Base-by-base conservation (phyloP, 92 coral and sea anemone species). In the Parazoanthus swiftii region DNA sequence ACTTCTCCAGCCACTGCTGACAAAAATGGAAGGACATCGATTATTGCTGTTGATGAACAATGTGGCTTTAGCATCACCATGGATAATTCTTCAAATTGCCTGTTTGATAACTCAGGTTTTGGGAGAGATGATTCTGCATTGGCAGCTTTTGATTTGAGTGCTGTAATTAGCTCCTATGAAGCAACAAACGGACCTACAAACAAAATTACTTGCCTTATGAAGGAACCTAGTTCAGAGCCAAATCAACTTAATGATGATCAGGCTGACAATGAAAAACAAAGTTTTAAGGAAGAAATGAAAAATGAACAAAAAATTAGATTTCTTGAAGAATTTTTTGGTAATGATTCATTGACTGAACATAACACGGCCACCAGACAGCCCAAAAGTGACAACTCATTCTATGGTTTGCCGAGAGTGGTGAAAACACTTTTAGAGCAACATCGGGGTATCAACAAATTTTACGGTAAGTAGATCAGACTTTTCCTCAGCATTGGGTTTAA, bases 361-460 rank as follows among this genome's bases (percentile, higher is more conserved):
- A 23, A 29, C 25, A 67, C 5, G 36, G 42, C 20, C 20, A 29
- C 42, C 14, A 33, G 68, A 56, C 87, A 44, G 25, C 10, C 85
- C 35, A 25, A 35, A 14, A 20, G 35, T 68, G 80, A 80, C n/a
- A 73, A 80, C 42, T 88, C 80, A 76, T 97, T 95, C 92, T 97
- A 93, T 88, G 97, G 98, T 29, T 89, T 97, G 71, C 96, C 99
- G n/a, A 33, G 77, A 58, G 54, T 88, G 42, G 97, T 97, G n/a
- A 94, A 92, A 74, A 89, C 74, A 11, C 89, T 97, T 81, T 80
- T 97, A 79, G 88, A 88, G 74, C 91, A 93, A 43, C 86, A 92
- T 85, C 92, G 95, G 85, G 99, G 99, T 72, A 97, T 97, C 85
- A 91, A 89, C 33, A 90, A 77, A 25, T 91, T 97, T 23, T 97